Evolutionary conservation across 1,140 invertebrate genomes (phyloP), one percentile per base, ranked within the genome.

Genomic region (Aphidius ervi): DNA sequence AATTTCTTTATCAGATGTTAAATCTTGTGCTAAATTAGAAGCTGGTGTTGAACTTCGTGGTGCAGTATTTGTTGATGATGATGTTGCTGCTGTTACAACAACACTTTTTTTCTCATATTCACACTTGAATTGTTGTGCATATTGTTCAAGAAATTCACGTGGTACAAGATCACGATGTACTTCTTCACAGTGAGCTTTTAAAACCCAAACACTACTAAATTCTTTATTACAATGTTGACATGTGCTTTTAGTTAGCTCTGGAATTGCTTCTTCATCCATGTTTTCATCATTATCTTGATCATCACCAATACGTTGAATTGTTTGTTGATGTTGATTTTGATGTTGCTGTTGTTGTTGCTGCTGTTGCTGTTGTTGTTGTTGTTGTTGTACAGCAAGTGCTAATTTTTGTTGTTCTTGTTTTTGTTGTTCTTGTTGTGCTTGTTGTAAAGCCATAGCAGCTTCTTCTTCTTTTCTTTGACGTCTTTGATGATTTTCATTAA

Each of bases 131-230:
- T 92, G 89, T 78, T 95, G 90, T 41, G 93, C 92, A 80, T 95
- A 95, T 75, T 92, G 89, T 81, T 96, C 93, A 49, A 97, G 82
- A 71, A 92, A 90, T 70, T 94, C 90, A 31, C 91, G 81, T 9
- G 94, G 93, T 58, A 97, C 91, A 74, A 94, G 82, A 75, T 93
- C 89, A 72, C 91, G 90, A 80, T 97, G 95, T 63, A 95, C 88
- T 84, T 97, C 94, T 83, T 97, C 94, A 80, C 92, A 92, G 78
- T 98, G 94, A 66, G 93, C 90, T 79, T 97, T 97, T 72, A 97
- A 82, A 62, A 97, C 93, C 89, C 94, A 97, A 61, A 96, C 91
- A 82, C 92, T 95, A 66, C 93, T 95, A 80, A 97, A 97, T 73
- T 93, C 90, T 79, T 96, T 96, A 67, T 88, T 89, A 79, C 95